phyloP scores from a whole-genome alignment of 2,888 invertebrate genomes.

The Drosophila atripex region DNA sequence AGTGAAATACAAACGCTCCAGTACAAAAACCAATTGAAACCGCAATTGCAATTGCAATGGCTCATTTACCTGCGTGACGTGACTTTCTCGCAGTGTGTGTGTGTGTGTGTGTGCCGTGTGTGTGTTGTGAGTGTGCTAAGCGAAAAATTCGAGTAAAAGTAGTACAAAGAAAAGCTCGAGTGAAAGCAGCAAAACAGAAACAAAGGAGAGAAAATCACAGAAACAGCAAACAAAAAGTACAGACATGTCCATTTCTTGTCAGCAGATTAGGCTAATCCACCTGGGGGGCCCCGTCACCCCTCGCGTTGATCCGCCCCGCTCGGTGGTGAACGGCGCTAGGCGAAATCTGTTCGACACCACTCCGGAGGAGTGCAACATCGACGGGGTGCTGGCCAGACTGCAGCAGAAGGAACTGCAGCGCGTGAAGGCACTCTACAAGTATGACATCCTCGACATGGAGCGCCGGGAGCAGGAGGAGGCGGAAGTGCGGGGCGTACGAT shows the following conservation, averaged over 20 bases:
- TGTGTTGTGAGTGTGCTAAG: conserved; percentile 17
- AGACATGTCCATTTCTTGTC: conserved; percentile 27
- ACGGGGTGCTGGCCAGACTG: conserved; percentile 16
- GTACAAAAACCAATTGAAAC: conserved; percentile 17
- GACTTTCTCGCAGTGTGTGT: conserved; percentile 34
- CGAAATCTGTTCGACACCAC: conserved; percentile 26
- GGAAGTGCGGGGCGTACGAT: conserved; percentile 13
- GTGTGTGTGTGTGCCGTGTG: conserved; percentile 5
- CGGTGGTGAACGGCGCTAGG: not conserved
- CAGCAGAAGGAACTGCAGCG: not conserved
- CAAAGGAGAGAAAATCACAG: conserved; percentile 9
- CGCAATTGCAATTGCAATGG: conserved; percentile 55
- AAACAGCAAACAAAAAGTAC: conserved; percentile 13
- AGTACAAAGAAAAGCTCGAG: conserved; percentile 54
- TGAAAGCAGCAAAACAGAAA: conserved; percentile 49
- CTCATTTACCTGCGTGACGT: conserved; percentile 52
- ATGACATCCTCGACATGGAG: conserved; percentile 13
- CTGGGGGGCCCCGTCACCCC: conserved; percentile 1
- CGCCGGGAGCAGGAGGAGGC: not conserved
- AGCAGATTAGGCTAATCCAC: conserved; percentile 3
- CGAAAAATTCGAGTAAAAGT: conserved; percentile 4
- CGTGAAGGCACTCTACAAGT: not conserved
- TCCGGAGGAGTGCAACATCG: conserved; percentile 21
- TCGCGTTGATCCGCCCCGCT: not conserved
- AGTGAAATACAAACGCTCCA: not conserved